Conservation (phyloP, 1,140 invertebrate genomes). For the Zaprionus nigranus region DNA sequence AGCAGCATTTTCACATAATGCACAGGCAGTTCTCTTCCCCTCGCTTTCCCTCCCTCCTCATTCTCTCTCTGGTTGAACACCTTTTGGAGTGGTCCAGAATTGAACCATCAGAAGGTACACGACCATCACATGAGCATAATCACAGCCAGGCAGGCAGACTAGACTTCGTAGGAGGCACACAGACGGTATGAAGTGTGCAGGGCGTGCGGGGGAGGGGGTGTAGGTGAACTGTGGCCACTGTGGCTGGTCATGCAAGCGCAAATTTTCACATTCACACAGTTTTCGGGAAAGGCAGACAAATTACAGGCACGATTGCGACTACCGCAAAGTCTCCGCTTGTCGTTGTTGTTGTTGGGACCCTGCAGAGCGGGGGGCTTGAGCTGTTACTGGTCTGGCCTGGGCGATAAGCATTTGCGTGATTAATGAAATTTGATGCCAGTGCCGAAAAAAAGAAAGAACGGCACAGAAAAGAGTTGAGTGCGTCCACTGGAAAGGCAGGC, state of each 20-base stretch:
- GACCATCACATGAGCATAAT: conserved; percentile 27
- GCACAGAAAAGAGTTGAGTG: conserved; percentile 51
- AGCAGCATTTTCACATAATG: conserved; percentile 53
- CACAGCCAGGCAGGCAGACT: conserved; percentile 9
- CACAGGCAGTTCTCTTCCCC: background rate
- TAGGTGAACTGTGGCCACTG: conserved; percentile 29
- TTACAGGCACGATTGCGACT: conserved; percentile 69
- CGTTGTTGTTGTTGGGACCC: conserved; percentile 23
- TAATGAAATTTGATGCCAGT: conserved; percentile 73
- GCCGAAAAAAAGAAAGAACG: conserved; percentile 18
- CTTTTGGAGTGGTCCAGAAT: conserved; percentile 21
- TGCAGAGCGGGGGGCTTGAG: conserved; percentile 16
- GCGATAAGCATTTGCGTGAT: conserved; percentile 79
- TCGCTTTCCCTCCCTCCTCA: too few relatives aligned
- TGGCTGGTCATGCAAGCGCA: conserved; percentile 45
- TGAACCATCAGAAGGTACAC: conserved; percentile 20
- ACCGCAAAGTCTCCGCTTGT: conserved; percentile 39
- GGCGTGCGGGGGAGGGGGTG: conserved; percentile 3
- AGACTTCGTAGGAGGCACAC: conserved; percentile 1
- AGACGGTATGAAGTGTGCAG: conserved; percentile 1
- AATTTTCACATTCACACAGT: conserved; percentile 62
- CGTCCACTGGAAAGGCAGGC: conserved; percentile 8
- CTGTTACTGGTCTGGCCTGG: conserved; percentile 26
- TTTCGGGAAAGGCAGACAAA: conserved; percentile 67
- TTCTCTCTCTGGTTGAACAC: background rate